Base-by-base conservation (phyloP, 2,113 vertebrate species). In the Nycticebus coucang region DNA sequence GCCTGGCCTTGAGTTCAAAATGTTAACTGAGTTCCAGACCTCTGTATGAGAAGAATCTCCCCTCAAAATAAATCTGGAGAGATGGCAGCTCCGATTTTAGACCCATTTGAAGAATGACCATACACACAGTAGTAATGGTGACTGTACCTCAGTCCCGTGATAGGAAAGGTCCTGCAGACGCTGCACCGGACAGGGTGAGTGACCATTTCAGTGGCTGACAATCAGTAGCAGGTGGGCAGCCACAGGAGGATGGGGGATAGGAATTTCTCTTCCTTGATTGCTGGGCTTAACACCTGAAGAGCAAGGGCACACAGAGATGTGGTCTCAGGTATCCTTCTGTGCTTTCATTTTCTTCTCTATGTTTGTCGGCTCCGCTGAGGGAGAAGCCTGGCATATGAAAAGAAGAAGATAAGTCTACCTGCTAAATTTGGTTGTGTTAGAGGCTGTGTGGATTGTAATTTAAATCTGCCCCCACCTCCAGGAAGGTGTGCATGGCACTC, bases 81-180 rank as follows among this genome's bases (percentile, higher is more conserved):
- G 11, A 37, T 1, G 45, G 0, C 3, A 64, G 13, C n/a, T 53
- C 35, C 15, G 89, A 7, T 21, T 4, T 19, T 5, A 15, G 72
- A 28, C 10, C 26, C 22, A 13, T 35, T 30, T 71, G 62, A 24
- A 85, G 62, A 78, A 28, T 17, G 30, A 50, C 30, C 6, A 57
- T 37, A 21, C 1, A 0, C 12, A 55, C 30, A 45, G 17, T 15
- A 18, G 14, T 12, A 15, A 6, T 53, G 68, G 24, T 24, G 41
- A 55, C 60, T 18, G 21, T 86, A 99, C 99, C 99, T 99, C 92
- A 99, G 98, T 22, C 99, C 99, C 0, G 24, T 98, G 97, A 99
- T 98, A 4, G 99, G 99, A 74, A 98, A 98, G 87, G 91, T 96
- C 89, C 98, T 98, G 95, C 99, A 99, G 96, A 98, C 81, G 69